Conservation (phyloP, 2,888 invertebrate species). For the Penaeus monodon region DNA sequence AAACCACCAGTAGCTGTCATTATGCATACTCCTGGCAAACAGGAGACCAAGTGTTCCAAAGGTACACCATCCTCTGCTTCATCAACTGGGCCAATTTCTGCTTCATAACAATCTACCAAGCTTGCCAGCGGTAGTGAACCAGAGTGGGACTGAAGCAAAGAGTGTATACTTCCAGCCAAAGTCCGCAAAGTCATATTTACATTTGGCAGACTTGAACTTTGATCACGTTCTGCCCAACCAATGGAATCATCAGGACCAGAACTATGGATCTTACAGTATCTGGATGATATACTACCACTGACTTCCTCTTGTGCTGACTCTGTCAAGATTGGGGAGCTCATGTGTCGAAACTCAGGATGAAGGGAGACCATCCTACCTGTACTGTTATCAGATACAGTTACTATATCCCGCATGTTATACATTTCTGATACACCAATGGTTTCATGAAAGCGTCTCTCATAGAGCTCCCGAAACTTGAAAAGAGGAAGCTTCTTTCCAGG, state of each 20-base stretch:
- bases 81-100: constrained; percentile 78
- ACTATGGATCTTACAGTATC: constrained; percentile 70
- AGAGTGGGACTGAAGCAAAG: constrained; percentile 80
- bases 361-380: constrained; percentile 81
- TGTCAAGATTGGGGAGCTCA: constrained; percentile 71
- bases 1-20: constrained; percentile 68
- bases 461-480: constrained; percentile 85
- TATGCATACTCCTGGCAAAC: constrained; percentile 81
- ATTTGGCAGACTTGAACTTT: constrained; percentile 76
- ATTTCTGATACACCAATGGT: constrained; percentile 74
- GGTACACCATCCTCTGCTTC: constrained; percentile 72
- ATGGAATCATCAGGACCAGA: constrained; percentile 70
- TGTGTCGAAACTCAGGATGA: constrained; percentile 76
- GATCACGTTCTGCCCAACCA: constrained; percentile 82
- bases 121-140: constrained; percentile 82
- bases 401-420: constrained; percentile 82
- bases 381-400: constrained; percentile 77
- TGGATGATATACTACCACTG: constrained; percentile 33
- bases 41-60: constrained; percentile 89
- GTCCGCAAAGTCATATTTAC: constrained; percentile 75
- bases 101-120: constrained; percentile 84
- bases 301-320: constrained; percentile 66
- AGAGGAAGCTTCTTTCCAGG: constrained; percentile 82
- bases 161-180: constrained; percentile 78
- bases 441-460: constrained; percentile 84